Base-by-base conservation (phyloP, 2,797 vertebrate genomes). In the Brachyrhaphis roseni region DNA sequence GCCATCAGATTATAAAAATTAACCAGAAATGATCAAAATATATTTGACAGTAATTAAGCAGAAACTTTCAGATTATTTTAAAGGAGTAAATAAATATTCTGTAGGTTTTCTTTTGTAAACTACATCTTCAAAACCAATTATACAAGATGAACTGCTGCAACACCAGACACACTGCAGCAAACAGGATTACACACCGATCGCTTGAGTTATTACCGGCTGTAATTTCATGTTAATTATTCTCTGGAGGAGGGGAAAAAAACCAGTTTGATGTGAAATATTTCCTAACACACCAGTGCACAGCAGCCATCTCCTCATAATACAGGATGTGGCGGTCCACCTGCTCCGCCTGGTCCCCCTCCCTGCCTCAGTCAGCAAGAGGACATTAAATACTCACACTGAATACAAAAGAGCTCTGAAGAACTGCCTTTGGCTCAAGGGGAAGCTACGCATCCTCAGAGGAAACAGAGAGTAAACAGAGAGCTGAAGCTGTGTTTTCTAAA, bases 391-490 rank as follows among this genome's bases (percentile, higher is more conserved):
- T 84, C 84, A 26, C 68, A 16, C 87, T 87, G 91, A 92, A 94
- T 93, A 93, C 93, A 89, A 93, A 95, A 78, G 84, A 93, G 84
- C 87, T 82, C 85, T 79, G 88, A 91, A 86, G 26, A 89, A 78
- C 64, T 26, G 84, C 84, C 82, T 83, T 85, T 78, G 77, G 89
- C 87, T 89, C 84, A 82, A 87, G 84, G 86, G 78, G 86, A 83
- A 84, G 72, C 78, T 34, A 18, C 74, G 64, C 23, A 15, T 83
- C 86, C 90, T 81, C 74, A 72, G 68, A 86, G 82, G 77, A 66
- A 74, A 70, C 46, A 75, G 74, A 34, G 51, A 73, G 64, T 59
- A 78, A 78, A 76, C n/a, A 55, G 23, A 71, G 34, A 80, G n/a
- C 55, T 36, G 12, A 47, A 79, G 73, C 47, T 53, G 39, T 51